Conservation (phyloP, 2,113 vertebrate species). For the Lynx canadensis region DNA sequence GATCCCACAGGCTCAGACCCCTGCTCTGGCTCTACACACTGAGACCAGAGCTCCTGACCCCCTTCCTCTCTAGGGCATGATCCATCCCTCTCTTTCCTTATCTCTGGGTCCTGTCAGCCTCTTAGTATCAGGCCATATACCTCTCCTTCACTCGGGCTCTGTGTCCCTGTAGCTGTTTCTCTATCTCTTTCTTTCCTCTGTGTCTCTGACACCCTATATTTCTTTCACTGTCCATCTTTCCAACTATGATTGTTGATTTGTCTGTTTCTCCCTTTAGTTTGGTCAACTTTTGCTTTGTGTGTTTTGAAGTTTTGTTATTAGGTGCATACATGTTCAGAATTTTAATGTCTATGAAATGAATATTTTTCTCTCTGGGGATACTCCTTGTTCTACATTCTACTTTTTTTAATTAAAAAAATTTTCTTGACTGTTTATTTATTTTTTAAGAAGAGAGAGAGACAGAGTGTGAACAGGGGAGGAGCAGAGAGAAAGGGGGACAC, state of each 20-base stretch:
- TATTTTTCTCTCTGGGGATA: not conserved
- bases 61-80: not conserved
- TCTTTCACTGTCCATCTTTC: not conserved
- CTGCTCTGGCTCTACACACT: not conserved
- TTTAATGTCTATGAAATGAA: not conserved
- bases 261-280: not conserved
- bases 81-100: not conserved
- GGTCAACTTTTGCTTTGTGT: not conserved
- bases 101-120: not conserved
- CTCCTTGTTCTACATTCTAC: not conserved
- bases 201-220: not conserved
- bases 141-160: not conserved
- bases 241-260: not conserved
- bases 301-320: slow-evolving; percentile 23
- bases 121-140: not conserved
- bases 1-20: not conserved
- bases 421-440: too few relatives aligned
- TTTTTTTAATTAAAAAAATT: not conserved
- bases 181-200: not conserved
- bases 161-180: not conserved
- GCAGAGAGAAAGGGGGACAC: too few relatives aligned
- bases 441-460: too few relatives aligned
- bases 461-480: too few relatives aligned
- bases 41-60: not conserved
- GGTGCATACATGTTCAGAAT: not conserved